Conservation (phyloP, 2,797 vertebrate species). For the Lepus oiostolus region DNA sequence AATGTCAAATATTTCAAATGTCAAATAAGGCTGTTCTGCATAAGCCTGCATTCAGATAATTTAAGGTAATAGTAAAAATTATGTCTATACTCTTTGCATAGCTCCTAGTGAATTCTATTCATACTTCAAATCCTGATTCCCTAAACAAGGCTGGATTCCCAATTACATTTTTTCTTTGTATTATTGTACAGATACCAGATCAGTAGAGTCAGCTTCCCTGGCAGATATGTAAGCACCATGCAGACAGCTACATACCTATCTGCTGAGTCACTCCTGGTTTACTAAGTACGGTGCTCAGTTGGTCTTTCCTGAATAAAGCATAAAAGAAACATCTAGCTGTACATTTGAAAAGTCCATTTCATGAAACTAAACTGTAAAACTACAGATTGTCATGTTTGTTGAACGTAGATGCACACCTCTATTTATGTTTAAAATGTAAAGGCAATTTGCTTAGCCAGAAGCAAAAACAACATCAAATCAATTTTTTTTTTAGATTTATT, state of each 20-base stretch:
- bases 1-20: background rate
- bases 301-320: background rate
- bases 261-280: background rate
- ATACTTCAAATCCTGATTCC: background rate
- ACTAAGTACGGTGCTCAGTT: background rate
- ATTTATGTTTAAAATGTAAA: slow-evolving; percentile 32
- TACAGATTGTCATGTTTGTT: background rate
- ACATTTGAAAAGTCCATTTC: slow-evolving; percentile 23
- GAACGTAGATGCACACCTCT: background rate
- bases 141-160: background rate
- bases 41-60: background rate
- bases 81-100: background rate
- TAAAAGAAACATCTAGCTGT: background rate
- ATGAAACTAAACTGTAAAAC: slow-evolving; percentile 5
- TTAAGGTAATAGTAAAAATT: background rate
- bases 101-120: slow-evolving; percentile 23
- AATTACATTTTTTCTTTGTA: background rate
- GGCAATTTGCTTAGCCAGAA: background rate
- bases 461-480: background rate
- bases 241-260: background rate
- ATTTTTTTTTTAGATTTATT: no score
- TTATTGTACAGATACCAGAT: background rate
- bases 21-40: background rate
- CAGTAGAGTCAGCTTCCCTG: background rate
- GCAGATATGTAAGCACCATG: background rate